phyloP scores from a whole-genome alignment of 2,797 vertebrate species.

The Poecilia velifera region DNA sequence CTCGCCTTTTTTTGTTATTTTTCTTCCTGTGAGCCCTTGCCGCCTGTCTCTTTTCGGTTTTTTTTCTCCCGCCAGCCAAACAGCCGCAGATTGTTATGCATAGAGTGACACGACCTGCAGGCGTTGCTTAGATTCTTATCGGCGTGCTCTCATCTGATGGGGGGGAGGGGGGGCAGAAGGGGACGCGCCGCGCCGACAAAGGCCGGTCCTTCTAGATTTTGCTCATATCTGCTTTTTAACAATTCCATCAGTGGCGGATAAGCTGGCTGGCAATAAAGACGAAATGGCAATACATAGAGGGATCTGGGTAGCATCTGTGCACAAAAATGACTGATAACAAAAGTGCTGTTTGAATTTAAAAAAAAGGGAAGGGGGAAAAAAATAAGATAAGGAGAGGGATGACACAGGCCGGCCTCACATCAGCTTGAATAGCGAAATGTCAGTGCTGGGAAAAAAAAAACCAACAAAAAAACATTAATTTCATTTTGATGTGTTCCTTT shows the following conservation, averaged over 20 bases:
- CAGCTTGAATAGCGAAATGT: constrained; percentile 53
- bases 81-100: constrained; percentile 79
- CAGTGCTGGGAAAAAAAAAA: constrained; percentile 37
- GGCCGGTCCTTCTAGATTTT: constrained; percentile 75
- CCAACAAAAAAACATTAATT: constrained; percentile 46
- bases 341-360: constrained; percentile 73
- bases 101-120: constrained; percentile 76
- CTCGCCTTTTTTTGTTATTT: neutral
- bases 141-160: constrained; percentile 75
- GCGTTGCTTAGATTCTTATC: constrained; percentile 81
- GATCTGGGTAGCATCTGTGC: constrained; percentile 76
- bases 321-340: constrained; percentile 69
- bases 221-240: constrained; percentile 80
- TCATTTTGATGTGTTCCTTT: constrained; percentile 40
- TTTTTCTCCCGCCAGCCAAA: constrained; percentile 61
- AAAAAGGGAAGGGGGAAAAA: constrained; percentile 50
- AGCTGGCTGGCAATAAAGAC: constrained; percentile 76
- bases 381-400: constrained; percentile 59
- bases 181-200: constrained; percentile 63
- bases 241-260: constrained; percentile 82
- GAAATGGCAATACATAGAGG: constrained; percentile 70
- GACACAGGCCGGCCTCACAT: constrained; percentile 44
- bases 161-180: constrained; percentile 40
- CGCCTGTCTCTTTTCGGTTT: constrained; percentile 32
- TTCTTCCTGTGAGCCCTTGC: constrained; percentile 34